These are phyloP conservation scores for Solenodon paradoxus DNA, from an alignment of 2,113 vertebrate species.

Conservation along the genomic window DNA sequence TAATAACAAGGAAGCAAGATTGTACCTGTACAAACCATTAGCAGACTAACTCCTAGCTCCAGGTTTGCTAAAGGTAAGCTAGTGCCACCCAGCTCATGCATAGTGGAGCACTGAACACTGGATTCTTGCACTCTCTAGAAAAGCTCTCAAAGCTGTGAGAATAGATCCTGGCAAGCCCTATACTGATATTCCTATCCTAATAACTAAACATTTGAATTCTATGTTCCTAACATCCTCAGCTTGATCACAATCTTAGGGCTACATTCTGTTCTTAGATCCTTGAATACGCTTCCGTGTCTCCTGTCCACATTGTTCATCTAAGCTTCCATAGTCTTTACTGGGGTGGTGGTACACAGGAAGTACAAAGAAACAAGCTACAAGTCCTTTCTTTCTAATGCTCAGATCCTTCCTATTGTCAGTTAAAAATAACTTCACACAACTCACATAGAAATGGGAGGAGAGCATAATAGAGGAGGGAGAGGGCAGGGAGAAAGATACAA, in stretches of 20 bases:
- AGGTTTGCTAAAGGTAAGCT: too few relatives aligned
- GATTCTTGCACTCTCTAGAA: not conserved
- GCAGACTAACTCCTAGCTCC: too few relatives aligned
- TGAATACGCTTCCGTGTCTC: not conserved
- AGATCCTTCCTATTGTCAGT: not conserved
- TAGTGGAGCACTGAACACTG: too few relatives aligned
- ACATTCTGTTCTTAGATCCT: not conserved
- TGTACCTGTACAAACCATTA: too few relatives aligned
- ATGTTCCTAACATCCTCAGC: not conserved
- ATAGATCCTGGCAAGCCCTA: not conserved
- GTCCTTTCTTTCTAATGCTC: not conserved
- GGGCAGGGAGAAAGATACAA: not conserved
- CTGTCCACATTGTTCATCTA: not conserved
- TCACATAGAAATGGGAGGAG: not conserved
- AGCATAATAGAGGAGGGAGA: not conserved
- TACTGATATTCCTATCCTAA: not conserved
- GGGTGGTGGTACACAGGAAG: not conserved
- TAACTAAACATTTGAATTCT: not conserved
- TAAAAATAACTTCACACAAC: not conserved
- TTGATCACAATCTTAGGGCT: not conserved
- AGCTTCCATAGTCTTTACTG: not conserved
- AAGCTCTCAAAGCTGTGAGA: not conserved
- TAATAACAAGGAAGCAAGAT: too few relatives aligned
- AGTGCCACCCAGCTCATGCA: too few relatives aligned
- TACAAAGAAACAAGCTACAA: not conserved